These are phyloP conservation scores for Tyrophagus putrescentiae DNA, from an alignment of 1,140 invertebrate species.

Conservation along the genomic window DNA sequence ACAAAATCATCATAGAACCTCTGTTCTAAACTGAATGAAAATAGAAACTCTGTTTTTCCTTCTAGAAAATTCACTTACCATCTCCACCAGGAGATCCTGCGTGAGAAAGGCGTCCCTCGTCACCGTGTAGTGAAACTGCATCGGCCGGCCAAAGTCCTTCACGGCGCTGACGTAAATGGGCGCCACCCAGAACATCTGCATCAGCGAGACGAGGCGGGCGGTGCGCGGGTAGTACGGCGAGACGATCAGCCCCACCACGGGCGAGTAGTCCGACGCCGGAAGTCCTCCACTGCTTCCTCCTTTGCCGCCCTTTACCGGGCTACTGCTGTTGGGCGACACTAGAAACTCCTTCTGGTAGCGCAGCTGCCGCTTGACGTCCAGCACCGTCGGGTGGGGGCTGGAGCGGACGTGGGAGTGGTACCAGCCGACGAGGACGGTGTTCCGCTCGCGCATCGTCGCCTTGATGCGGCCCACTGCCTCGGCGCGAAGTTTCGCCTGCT, in stretches of 20 bases:
- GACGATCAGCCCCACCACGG: slow-evolving; percentile 79
- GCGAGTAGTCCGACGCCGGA: slow-evolving; percentile 76
- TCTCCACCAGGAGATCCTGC: slow-evolving; percentile 65
- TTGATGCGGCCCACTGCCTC: slow-evolving; percentile 33
- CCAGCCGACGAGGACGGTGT: slow-evolving; percentile 73
- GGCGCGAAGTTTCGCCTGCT: slow-evolving; percentile 34
- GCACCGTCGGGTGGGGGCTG: slow-evolving; percentile 66
- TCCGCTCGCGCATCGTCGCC: slow-evolving; percentile 58
- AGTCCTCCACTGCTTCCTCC: slow-evolving; percentile 67
- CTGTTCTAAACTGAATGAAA: not conserved
- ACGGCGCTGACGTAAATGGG: slow-evolving; percentile 77
- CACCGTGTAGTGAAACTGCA: slow-evolving; percentile 69
- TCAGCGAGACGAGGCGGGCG: slow-evolving; percentile 29
- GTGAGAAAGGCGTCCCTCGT: slow-evolving; percentile 64
- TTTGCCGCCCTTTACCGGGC: slow-evolving; percentile 45
- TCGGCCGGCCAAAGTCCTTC: slow-evolving; percentile 73
- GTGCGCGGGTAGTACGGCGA: slow-evolving; percentile 60
- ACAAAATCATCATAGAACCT: not conserved
- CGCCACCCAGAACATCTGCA: slow-evolving; percentile 82
- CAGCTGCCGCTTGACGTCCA: slow-evolving; percentile 78
- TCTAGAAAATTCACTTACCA: slow-evolving; percentile 33
- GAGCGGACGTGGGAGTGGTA: slow-evolving; percentile 89
- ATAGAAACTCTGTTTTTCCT: slow-evolving; percentile 25
- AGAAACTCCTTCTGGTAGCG: slow-evolving; percentile 90
- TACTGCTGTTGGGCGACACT: too few species aligned